phyloP scores from a whole-genome alignment of 2,797 vertebrate genomes.

The Danio tinwini region DNA sequence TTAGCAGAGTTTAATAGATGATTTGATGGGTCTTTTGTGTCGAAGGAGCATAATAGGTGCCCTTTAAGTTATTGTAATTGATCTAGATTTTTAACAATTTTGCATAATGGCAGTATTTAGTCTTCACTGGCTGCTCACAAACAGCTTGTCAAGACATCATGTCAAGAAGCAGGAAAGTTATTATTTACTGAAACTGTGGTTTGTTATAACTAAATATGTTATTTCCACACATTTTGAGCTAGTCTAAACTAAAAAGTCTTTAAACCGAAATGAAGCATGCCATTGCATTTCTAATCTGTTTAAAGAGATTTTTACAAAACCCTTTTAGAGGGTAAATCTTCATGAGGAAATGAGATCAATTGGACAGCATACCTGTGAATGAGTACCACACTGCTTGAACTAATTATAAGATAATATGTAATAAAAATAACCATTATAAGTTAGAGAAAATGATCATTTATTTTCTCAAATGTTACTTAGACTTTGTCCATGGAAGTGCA shows the following conservation, averaged over 20 bases:
- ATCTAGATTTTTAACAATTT: too few relatives aligned
- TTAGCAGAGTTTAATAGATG: too few relatives aligned
- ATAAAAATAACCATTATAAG: constrained; percentile 1
- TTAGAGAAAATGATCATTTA: neutral
- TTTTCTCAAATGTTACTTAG: constrained; percentile 12
- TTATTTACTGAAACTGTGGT: neutral
- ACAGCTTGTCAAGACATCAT: too few relatives aligned
- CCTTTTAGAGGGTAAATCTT: neutral
- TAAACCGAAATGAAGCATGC: neutral
- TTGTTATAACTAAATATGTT: constrained; percentile 3
- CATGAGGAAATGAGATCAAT: neutral
- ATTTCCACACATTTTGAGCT: neutral
- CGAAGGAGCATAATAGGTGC: too few relatives aligned
- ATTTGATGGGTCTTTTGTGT: too few relatives aligned
- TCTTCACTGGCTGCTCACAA: too few relatives aligned
- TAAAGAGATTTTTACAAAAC: neutral
- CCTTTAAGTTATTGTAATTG: too few relatives aligned
- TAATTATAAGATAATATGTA: constrained; percentile 12
- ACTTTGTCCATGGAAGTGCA: constrained; percentile 13
- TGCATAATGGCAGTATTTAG: too few relatives aligned
- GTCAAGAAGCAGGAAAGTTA: too few relatives aligned
- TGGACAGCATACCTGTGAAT: neutral
- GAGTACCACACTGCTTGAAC: constrained; percentile 2
- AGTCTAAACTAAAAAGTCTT: neutral
- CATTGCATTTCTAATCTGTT: neutral